phyloP scores from a whole-genome alignment of 2,888 invertebrate species.

The Zhengitettix transpicula region DNA sequence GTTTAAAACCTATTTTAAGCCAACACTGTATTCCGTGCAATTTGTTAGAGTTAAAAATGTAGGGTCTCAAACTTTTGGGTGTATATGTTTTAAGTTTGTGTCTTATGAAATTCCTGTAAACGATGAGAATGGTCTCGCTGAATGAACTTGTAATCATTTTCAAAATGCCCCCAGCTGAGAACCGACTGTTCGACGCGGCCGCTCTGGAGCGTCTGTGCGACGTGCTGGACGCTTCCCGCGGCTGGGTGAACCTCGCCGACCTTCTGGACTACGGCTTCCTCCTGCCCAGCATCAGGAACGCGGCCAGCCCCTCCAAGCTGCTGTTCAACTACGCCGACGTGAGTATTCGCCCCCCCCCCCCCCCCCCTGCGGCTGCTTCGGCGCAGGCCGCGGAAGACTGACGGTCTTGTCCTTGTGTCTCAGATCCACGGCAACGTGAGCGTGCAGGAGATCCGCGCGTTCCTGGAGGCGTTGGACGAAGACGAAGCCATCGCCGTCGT shows the following conservation, averaged over 20 bases:
- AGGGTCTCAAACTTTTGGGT: too few species aligned
- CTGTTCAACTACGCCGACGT: constrained; percentile 31
- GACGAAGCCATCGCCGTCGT: constrained; percentile 22
- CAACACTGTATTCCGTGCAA: too few species aligned
- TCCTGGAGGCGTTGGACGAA: constrained; percentile 25
- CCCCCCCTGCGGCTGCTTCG: too few species aligned
- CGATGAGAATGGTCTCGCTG: too few species aligned
- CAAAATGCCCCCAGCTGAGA: neutral
- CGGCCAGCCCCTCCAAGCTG: constrained; percentile 33
- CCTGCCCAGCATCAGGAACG: constrained; percentile 29
- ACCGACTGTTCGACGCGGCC: constrained; percentile 19
- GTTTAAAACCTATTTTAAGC: too few species aligned
- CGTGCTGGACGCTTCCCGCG: constrained; percentile 35
- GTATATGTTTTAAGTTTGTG: too few species aligned
- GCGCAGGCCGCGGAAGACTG: too few species aligned
- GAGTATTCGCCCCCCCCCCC: constrained; percentile 12
- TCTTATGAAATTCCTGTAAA: too few species aligned
- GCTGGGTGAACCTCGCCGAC: constrained; percentile 41
- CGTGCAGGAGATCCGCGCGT: constrained; percentile 19
- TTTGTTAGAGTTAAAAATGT: too few species aligned
- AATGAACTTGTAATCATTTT: too few species aligned
- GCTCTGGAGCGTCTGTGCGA: constrained; percentile 30
- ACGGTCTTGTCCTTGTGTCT: constrained; percentile 2
- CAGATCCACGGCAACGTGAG: constrained; percentile 18
- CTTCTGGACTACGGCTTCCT: constrained; percentile 33